A percentile compares a stretch with the other conserved stretches of the same genome.
Conservation (phyloP, 2,113 vertebrate genomes). For the Riparia riparia region DNA sequence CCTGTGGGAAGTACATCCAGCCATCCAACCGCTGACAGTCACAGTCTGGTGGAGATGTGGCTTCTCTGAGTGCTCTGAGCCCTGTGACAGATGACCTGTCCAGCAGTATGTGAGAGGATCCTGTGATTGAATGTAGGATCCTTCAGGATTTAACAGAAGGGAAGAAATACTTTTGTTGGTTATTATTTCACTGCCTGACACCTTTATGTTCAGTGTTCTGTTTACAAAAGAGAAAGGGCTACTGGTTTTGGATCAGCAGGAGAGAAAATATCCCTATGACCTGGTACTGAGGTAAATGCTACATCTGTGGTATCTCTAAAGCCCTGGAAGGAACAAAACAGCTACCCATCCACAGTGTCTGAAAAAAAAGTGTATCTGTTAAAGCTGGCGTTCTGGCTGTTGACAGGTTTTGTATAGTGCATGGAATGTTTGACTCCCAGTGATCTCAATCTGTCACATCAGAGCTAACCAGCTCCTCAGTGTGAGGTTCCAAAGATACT, state of each 20-base stretch:
- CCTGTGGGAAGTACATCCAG: background rate
- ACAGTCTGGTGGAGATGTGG: background rate
- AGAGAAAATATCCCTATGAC: background rate
- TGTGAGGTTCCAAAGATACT: background rate
- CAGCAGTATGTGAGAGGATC: background rate
- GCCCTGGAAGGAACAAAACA: background rate
- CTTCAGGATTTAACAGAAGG: background rate
- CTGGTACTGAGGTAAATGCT: background rate
- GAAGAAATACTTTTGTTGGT: background rate
- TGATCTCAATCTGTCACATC: conserved; percentile 48
- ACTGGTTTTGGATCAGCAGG: background rate
- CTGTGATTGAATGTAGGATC: background rate
- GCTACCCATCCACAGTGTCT: background rate
- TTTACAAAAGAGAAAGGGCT: background rate
- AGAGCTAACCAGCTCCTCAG: background rate
- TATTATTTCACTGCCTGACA: background rate
- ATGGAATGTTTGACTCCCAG: background rate
- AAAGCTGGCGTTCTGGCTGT: background rate
- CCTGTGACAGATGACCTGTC: background rate
- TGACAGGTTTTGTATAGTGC: background rate
- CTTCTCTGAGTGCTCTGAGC: background rate
- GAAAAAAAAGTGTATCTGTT: background rate
- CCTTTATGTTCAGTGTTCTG: background rate
- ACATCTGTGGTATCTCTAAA: background rate
- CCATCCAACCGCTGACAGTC: background rate